These are phyloP conservation scores for Encarsia formosa DNA, from an alignment of 2,888 invertebrate genomes.

Conservation along the genomic window DNA sequence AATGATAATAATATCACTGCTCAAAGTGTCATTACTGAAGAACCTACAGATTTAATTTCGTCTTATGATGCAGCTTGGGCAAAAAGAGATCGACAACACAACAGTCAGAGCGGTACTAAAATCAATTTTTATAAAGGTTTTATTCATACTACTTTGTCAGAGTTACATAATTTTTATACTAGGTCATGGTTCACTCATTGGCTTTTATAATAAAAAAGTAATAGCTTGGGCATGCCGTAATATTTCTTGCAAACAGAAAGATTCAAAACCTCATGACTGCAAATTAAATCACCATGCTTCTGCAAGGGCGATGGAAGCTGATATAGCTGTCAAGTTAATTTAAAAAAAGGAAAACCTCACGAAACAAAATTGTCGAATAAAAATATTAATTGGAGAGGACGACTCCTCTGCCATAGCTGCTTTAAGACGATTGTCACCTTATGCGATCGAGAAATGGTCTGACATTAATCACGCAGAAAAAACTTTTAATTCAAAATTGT, in stretches of 20 bases:
- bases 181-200: constrained; percentile 7
- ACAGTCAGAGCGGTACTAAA: constrained; percentile 22
- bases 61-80: constrained; percentile 26
- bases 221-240: constrained; percentile 8
- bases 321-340: constrained; percentile 18
- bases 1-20: too few relatives aligned
- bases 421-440: constrained; percentile 9
- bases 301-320: constrained; percentile 16
- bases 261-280: constrained; percentile 11
- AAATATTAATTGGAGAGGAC: constrained; percentile 20
- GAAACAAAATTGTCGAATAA: constrained; percentile 6
- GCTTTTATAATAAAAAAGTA: constrained; percentile 5
- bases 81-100: constrained; percentile 17
- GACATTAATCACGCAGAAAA: constrained; percentile 16
- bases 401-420: constrained; percentile 10
- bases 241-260: constrained; percentile 1
- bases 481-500: constrained; percentile 20
- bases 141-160: too few relatives aligned
- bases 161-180: too few relatives aligned
- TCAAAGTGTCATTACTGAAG: too few relatives aligned
- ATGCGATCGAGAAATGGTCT: constrained; percentile 26
- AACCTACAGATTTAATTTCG: constrained; percentile 6
- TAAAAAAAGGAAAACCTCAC: constrained; percentile 8
- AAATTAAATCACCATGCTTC: constrained; percentile 9
- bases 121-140: too few relatives aligned